Conservation (phyloP, 2,113 vertebrate species). For the Garra rufa region DNA sequence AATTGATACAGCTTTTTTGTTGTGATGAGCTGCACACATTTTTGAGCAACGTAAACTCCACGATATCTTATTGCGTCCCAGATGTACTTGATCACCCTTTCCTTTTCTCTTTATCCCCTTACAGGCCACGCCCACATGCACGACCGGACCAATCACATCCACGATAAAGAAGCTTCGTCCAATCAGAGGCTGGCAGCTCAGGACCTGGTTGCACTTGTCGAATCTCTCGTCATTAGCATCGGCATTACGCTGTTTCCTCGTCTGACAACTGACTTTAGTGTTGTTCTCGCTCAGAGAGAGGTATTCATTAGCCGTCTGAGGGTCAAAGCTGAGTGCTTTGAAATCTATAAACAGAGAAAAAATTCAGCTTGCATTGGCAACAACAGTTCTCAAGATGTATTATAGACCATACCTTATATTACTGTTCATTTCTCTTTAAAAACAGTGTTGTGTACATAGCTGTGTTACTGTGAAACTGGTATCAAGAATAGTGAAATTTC, state of each 20-base stretch:
- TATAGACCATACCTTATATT: too few species aligned
- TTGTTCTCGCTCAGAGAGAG: background rate
- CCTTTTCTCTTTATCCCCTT: background rate
- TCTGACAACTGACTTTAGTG: background rate
- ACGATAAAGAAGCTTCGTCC: conserved; percentile 19
- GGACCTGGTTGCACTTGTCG: conserved; percentile 7
- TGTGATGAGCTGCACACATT: background rate
- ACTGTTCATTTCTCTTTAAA: too few species aligned
- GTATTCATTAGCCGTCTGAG: background rate
- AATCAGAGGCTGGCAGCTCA: background rate
- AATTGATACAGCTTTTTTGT: background rate
- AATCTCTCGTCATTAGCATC: conserved; percentile 1
- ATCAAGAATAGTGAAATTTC: too few species aligned
- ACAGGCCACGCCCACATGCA: conserved; percentile 36
- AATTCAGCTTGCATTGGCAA: background rate
- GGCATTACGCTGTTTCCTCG: background rate
- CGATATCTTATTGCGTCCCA: background rate
- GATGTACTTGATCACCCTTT: background rate
- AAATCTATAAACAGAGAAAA: background rate
- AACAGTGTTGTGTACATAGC: too few species aligned
- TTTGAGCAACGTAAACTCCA: conserved; percentile 26
- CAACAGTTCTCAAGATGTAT: too few species aligned
- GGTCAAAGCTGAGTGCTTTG: background rate
- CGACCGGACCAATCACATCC: background rate
- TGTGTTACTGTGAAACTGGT: too few species aligned